Conservation (phyloP, 2,888 invertebrate genomes). For the Andrena bicolor region DNA sequence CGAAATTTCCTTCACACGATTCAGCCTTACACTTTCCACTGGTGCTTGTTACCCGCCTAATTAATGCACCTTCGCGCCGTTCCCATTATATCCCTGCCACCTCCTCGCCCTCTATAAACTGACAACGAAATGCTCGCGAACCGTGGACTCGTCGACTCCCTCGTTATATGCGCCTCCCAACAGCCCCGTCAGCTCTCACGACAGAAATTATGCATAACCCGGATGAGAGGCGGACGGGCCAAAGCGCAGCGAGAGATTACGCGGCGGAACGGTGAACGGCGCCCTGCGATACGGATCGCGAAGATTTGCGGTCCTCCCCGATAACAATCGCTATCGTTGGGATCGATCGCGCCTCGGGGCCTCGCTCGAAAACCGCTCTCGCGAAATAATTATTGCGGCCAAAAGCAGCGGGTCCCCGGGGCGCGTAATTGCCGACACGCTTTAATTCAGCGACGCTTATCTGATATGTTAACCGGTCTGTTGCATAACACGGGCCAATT, state of each 20-base stretch:
- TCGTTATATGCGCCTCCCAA: not conserved
- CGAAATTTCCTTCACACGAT: constrained; percentile 3
- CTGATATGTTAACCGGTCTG: constrained; percentile 61
- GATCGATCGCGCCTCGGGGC: constrained; percentile 39
- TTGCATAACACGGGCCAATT: constrained; percentile 64
- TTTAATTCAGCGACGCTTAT: constrained; percentile 64
- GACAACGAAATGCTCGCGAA: not conserved
- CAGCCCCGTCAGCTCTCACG: not conserved
- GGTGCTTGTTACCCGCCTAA: not conserved
- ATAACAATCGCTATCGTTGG: constrained; percentile 38
- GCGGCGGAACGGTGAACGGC: not conserved
- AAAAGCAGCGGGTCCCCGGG: constrained; percentile 52
- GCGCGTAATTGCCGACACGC: constrained; percentile 65
- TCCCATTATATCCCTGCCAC: not conserved
- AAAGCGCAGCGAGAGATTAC: constrained; percentile 4
- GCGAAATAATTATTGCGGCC: constrained; percentile 60
- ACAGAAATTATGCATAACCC: not conserved
- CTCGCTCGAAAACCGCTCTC: constrained; percentile 31
- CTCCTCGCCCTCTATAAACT: not conserved
- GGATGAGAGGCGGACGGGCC: not conserved
- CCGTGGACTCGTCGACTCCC: not conserved
- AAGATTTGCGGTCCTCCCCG: constrained; percentile 28
- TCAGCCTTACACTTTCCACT: not conserved
- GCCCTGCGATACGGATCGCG: constrained; percentile 19
- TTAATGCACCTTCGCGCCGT: constrained; percentile 2